phyloP scores from a whole-genome alignment of 2,888 invertebrate species.

The Galerucella nymphaeae region DNA sequence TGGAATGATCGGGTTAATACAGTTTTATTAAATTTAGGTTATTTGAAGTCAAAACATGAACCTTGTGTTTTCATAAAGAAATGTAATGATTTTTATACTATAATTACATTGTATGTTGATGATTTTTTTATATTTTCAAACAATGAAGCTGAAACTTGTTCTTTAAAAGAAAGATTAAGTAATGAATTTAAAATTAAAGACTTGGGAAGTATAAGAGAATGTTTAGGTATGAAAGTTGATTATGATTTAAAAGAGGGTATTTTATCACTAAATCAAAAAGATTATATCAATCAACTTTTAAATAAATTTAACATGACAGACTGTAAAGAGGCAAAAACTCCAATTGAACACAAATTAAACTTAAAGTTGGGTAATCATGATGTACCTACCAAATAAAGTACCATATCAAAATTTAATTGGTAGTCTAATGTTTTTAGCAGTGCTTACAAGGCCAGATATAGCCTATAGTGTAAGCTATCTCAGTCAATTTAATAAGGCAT shows the following conservation, averaged over 20 bases:
- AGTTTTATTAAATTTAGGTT: too few relatives aligned
- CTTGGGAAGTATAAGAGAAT: conserved; percentile 42
- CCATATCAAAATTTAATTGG: conserved; percentile 29
- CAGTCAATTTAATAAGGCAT: conserved; percentile 36
- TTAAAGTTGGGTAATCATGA: too few relatives aligned
- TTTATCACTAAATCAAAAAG: too few relatives aligned
- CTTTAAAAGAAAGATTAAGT: conserved; percentile 38
- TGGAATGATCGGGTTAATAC: too few relatives aligned
- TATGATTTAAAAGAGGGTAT: too few relatives aligned
- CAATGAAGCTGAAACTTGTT: conserved; percentile 34
- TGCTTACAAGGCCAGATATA: conserved; percentile 39
- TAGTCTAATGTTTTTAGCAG: conserved; percentile 37
- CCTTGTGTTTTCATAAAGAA: too few relatives aligned
- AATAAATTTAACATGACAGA: too few relatives aligned
- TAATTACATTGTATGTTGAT: conserved; percentile 43
- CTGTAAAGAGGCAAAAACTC: too few relatives aligned
- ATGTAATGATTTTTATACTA: not conserved
- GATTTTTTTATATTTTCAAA: conserved; percentile 49
- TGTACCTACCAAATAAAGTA: not conserved
- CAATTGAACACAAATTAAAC: too few relatives aligned
- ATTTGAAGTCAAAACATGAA: too few relatives aligned
- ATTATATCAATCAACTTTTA: too few relatives aligned
- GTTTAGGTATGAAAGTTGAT: conserved; percentile 19
- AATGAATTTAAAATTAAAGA: conserved; percentile 42
- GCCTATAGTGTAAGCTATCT: conserved; percentile 34